These are phyloP conservation scores for Fukomys damarensis DNA, from an alignment of 2,113 vertebrate species.

Conservation along the genomic window DNA sequence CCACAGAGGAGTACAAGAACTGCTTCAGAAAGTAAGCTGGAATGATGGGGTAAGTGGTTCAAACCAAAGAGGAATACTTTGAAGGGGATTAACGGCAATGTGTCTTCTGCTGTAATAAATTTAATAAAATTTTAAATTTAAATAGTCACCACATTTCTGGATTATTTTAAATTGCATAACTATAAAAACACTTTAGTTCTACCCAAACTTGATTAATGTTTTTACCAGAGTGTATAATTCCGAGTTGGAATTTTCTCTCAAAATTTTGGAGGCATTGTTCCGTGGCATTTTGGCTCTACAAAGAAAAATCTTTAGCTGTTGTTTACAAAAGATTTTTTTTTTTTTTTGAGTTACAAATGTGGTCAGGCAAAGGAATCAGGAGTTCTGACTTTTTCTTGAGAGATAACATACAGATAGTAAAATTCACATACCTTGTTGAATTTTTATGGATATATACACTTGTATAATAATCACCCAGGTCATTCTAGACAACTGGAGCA, in stretches of 20 bases:
- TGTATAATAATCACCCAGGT: background rate
- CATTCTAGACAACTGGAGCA: background rate
- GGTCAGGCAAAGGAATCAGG: background rate
- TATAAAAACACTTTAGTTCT: background rate
- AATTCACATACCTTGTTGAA: background rate
- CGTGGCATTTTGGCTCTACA: background rate
- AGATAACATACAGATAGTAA: background rate
- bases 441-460: background rate
- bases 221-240: background rate
- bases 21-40: background rate
- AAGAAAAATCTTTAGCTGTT: background rate
- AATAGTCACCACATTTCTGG: background rate
- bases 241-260: background rate
- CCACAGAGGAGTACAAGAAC: background rate
- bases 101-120: background rate
- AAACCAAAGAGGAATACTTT: background rate
- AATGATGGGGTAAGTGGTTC: background rate
- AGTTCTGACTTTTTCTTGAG: background rate
- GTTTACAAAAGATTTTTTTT: background rate
- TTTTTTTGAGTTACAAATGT: background rate
- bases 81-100: background rate
- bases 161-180: background rate
- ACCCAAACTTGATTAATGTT: background rate
- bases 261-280: background rate
- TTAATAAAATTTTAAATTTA: background rate